Percentiles rank a stretch among this genome's conserved stretches.
phyloP scores from a whole-genome alignment of 1,140 invertebrate genomes.

The Drosophila virilis region DNA sequence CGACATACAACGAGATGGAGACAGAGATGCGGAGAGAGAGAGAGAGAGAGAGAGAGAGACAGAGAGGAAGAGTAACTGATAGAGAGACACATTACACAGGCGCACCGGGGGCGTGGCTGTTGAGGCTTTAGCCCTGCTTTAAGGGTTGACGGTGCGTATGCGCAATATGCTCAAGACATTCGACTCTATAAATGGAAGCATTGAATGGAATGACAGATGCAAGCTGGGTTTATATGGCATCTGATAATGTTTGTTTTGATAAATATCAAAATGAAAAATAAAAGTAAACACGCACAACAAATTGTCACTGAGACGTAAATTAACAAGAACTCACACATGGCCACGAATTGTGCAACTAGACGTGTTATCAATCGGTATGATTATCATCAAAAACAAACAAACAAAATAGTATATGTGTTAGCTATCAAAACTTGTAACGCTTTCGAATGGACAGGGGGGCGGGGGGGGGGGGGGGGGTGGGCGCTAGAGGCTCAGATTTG shows the following conservation, averaged over 20 bases:
- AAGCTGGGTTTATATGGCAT: not conserved
- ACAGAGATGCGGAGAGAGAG: slow-evolving; percentile 22
- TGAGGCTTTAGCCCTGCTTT: not conserved
- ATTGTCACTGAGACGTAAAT: slow-evolving; percentile 38
- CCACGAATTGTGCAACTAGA: slow-evolving; percentile 80
- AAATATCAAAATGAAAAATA: not conserved
- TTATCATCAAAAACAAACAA: not conserved
- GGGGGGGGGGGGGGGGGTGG: not conserved
- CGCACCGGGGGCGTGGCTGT: slow-evolving; percentile 21
- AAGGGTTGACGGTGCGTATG: slow-evolving; percentile 30
- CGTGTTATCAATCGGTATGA: slow-evolving; percentile 17
- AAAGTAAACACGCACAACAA: not conserved
- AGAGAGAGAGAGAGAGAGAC: slow-evolving; percentile 13
- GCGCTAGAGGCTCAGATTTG: not conserved
- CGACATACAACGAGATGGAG: slow-evolving; percentile 38
- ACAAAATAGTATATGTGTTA: slow-evolving; percentile 24
- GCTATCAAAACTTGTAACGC: slow-evolving; percentile 7
- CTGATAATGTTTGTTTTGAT: not conserved
- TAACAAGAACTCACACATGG: slow-evolving; percentile 74
- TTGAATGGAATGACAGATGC: not conserved
- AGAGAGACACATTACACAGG: slow-evolving; percentile 23
- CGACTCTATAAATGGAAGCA: not conserved
- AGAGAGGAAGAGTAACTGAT: slow-evolving; percentile 12
- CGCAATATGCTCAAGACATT: slow-evolving; percentile 25
- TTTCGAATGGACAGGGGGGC: not conserved